Base-by-base conservation (phyloP, 2,888 invertebrate genomes). In the Dryomyza anilis region DNA sequence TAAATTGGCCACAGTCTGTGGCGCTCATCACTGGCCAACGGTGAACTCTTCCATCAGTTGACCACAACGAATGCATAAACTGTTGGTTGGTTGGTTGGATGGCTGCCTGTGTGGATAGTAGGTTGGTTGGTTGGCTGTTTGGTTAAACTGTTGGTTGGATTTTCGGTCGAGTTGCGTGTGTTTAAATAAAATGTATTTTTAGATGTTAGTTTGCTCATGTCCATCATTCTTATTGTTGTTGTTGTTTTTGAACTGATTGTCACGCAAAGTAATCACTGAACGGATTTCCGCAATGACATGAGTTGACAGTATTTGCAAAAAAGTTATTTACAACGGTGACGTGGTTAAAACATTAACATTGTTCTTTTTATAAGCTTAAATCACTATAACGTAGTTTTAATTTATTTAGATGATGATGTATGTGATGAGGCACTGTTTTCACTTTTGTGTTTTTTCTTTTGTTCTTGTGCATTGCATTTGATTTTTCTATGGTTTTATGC, bases 1-100 rank as follows among this genome's bases (percentile, higher is more conserved):
- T 25, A 50, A 50, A 50, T 50, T 50, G 50, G 50, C 50, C 50
- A 25, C 50, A 50, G 23, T 50, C 25, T 48, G 48, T 23, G 48
- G 48, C 23, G 23, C 21, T 23, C 25, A 14, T 10, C 25, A 50
- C 27, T 25, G 23, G n/a, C 50, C 39, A 39, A n/a, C 39, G 2
- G 39, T 39, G 7, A n/a, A 39, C 39, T 3, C 39, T n/a, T 43
- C 50, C 10, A 25, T 50, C 50, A 50, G 50, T 25, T 50, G 50
- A 25, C 50, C 50, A 25, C 50, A 50, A 50, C 25, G 25, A 50
- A 25, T 12, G 23, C 48, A 23, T 19, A n/a, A n/a, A n/a, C n/a
- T n/a, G n/a, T n/a, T n/a, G n/a, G n/a, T n/a, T n/a, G n/a, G n/a
- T n/a, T n/a, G n/a, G n/a, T n/a, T n/a, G n/a, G n/a, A n/a, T n/a